These are phyloP conservation scores for Tinamus guttatus DNA, from an alignment of 2,113 vertebrate genomes.

Conservation along the genomic window DNA sequence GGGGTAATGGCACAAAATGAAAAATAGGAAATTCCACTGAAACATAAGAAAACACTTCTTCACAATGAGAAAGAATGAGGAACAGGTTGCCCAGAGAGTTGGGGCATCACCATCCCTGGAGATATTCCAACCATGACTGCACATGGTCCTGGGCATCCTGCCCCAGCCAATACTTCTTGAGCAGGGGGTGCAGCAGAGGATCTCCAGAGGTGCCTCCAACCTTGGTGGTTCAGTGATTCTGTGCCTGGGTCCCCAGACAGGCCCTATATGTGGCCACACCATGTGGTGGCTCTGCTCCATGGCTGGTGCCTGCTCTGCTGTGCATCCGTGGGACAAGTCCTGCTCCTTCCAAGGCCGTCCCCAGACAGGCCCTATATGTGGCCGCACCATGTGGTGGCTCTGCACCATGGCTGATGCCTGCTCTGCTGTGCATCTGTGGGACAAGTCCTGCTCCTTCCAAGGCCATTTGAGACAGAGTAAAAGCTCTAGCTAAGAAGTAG, in stretches of 20 bases:
- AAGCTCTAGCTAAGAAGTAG: background rate
- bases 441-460: background rate
- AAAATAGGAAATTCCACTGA: background rate
- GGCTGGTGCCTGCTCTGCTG: background rate
- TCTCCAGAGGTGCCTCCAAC: background rate
- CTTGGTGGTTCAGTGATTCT: accelerated
- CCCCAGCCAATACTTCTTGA: background rate
- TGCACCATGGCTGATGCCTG: background rate
- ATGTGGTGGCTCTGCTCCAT: background rate
- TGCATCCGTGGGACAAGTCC: accelerated
- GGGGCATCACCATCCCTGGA: background rate
- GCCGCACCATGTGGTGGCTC: accelerated
- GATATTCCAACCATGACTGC: background rate
- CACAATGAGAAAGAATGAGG: background rate
- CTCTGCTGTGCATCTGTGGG: accelerated
- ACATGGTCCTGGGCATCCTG: background rate
- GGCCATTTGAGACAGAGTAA: background rate
- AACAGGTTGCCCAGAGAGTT: background rate
- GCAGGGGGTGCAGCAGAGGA: background rate
- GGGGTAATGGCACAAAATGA: background rate
- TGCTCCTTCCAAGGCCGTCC: background rate
- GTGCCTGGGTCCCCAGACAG: background rate
- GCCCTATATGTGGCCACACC: accelerated
- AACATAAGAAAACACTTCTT: background rate
- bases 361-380: background rate